These are phyloP conservation scores for Barbus barbus DNA, from an alignment of 2,113 vertebrate species.

Conservation along the genomic window DNA sequence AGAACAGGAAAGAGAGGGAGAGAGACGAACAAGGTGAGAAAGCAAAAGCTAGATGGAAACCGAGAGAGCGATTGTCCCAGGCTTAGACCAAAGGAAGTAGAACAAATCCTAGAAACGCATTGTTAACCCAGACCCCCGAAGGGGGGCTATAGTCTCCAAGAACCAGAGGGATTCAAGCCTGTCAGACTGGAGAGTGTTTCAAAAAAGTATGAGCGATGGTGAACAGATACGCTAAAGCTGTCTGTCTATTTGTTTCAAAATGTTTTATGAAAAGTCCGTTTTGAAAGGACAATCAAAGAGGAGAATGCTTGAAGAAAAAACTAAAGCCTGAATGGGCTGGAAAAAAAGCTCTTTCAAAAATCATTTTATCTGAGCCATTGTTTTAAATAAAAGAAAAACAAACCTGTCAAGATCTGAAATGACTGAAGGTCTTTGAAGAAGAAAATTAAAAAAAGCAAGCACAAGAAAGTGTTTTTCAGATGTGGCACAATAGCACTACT, in stretches of 20 bases:
- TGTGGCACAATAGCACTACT: constrained; percentile 1
- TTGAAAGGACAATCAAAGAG: constrained; percentile 45
- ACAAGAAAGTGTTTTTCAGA: background rate
- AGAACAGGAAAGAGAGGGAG: constrained; percentile 7
- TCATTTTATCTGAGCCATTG: background rate
- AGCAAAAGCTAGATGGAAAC: constrained; percentile 26
- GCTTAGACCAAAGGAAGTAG: constrained; percentile 72
- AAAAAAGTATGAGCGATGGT: constrained; percentile 7
- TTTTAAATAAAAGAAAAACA: background rate
- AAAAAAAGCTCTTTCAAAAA: background rate
- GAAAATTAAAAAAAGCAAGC: background rate
- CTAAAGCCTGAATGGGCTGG: background rate
- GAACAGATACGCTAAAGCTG: constrained; percentile 2
- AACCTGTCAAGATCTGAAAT: background rate
- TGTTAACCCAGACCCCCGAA: constrained; percentile 56
- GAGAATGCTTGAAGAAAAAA: constrained; percentile 60
- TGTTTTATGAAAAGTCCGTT: constrained; percentile 35
- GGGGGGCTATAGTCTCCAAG: constrained; percentile 25
- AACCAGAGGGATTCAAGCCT: constrained; percentile 17
- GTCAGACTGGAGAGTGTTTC: constrained; percentile 35
- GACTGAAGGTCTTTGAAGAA: constrained; percentile 16
- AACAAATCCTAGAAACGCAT: constrained; percentile 50
- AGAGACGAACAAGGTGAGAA: constrained; percentile 21
- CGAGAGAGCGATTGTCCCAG: constrained; percentile 44
- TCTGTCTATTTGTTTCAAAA: constrained; percentile 19